Evolutionary conservation across 1,140 invertebrate genomes (phyloP), one percentile per base, ranked within the genome.

Genomic region (Anagrus nilaparvatae): DNA sequence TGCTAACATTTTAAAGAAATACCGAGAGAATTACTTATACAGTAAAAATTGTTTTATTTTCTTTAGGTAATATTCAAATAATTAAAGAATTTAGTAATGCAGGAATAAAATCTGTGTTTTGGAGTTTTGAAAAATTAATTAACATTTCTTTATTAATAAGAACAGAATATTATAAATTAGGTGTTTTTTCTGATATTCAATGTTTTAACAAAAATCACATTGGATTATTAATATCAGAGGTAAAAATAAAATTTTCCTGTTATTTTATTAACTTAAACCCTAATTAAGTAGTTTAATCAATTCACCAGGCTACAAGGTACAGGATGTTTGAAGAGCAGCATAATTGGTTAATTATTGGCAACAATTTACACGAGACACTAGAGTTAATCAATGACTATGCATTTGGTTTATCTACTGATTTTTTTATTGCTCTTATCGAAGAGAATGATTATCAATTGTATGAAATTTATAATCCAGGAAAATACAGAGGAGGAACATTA

Each of bases 391-490:
- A 38, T 23, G 44, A 49, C 32, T 16, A 43, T 14, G 29, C 36
- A 8, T 49, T 49, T 20, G 40, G 44, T 21, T 30, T 49, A 14
- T 28, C 28, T 8, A 49, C 44, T 18, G 43, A 49, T 40, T 43
- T 49, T 27, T 35, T 46, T 10, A 14, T 49, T 6, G 48, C 44
- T 4, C 25, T 43, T 33, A 20, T 25, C 7, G 16, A 39, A 19
- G 17, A 29, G 1, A 21, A 40, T 12, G 5, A 31, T 5, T 43
- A 4, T 16, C 8, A 14, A 6, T 27, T 49, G 7, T 43, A 49
- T 14, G 41, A 47, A n/a, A 20, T 43, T 36, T 49, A 49, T 24
- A 48, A 48, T 31, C 47, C 33, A 5, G 31, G 33, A 16, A 48
- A 48, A 39, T 13, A 23, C 21, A 27, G 30, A 6, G 47, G 43